These are phyloP conservation scores for Alviniconcha strummeri DNA, from an alignment of 2,888 invertebrate genomes.

Conservation along the genomic window DNA sequence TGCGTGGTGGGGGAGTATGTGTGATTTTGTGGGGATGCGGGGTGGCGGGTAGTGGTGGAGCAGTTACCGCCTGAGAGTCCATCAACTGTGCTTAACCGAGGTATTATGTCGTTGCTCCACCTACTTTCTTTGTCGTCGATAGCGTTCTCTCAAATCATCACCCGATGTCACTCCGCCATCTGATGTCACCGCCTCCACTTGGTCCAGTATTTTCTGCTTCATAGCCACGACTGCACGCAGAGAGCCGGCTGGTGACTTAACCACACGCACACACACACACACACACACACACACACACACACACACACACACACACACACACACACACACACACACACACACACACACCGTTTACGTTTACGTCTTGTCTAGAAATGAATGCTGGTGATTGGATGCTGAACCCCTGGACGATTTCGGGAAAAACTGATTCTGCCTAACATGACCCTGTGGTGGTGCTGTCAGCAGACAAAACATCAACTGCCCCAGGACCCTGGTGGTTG, in stretches of 20 bases:
- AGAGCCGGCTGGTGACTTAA: not conserved
- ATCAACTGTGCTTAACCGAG: too few species aligned
- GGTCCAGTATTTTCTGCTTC: constrained; percentile 44
- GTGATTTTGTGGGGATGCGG: too few species aligned
- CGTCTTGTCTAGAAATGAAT: not conserved
- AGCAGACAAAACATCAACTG: too few species aligned
- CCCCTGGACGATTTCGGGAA: too few species aligned
- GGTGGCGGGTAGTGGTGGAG: too few species aligned
- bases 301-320: not conserved
- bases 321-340: not conserved
- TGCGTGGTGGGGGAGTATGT: too few species aligned
- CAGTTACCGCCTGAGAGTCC: too few species aligned
- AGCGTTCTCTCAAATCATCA: constrained; percentile 31
- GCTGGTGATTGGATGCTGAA: too few species aligned
- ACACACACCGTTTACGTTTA: not conserved
- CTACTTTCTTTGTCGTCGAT: constrained; percentile 12
- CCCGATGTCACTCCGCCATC: constrained; percentile 49
- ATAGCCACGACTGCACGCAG: constrained; percentile 42
- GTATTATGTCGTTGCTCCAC: too few species aligned
- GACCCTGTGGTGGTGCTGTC: too few species aligned
- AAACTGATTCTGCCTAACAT: too few species aligned
- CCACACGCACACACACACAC: not conserved
- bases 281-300: not conserved
- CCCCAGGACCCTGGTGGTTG: too few species aligned
- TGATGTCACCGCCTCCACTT: constrained; percentile 50